Base-by-base conservation (phyloP, 37 sponge, comb jelly and placozoan species). In the Aphrocallistes beatrix region DNA sequence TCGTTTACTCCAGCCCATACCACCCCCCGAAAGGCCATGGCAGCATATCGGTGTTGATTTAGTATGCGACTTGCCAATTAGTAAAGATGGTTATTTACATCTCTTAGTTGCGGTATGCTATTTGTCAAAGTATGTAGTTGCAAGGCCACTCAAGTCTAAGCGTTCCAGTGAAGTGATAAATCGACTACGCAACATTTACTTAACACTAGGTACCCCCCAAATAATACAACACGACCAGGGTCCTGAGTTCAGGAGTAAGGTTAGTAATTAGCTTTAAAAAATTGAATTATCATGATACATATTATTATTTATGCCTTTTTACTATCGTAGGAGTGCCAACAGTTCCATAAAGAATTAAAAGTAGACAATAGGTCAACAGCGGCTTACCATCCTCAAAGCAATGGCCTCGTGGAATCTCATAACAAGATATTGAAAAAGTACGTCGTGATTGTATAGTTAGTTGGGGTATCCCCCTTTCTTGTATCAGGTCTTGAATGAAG, bases 81-180 rank as follows among this genome's bases (percentile, higher is more conserved):
- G 75, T 60, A 60, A 6, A 19, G 25, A 60, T 32, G 34, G 75
- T 19, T 21, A 60, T 28, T 60, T 60, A 6, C 75, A 60, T 13
- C 25, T 60, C 3, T 60, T 60, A 60, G 75, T 60, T 19, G 75
- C 21, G 8, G 21, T 60, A 1, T 60, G 75, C 75, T 60, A 60
- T 30, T 60, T 60, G n/a, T 60, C 75, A 19, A 60, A 60, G n/a
- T 60, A 60, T 60, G 21, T 60, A 60, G 34, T 32, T 25, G 75
- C 75, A 3, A 60, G 75, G n/a, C 75, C 75, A 60, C 75, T 60
- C 75, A 60, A 60, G n/a, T 60, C 75, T 60, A 60, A 60, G 75
- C 75, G 75, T 28, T 25, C 75, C 34, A 21, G 25, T 19, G 75
- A 60, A 30, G 75, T 60, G n/a, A 60, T 60, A 25, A 30, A 60